Conservation (phyloP, 2,797 vertebrate species). For the Scyliorhinus canicula region DNA sequence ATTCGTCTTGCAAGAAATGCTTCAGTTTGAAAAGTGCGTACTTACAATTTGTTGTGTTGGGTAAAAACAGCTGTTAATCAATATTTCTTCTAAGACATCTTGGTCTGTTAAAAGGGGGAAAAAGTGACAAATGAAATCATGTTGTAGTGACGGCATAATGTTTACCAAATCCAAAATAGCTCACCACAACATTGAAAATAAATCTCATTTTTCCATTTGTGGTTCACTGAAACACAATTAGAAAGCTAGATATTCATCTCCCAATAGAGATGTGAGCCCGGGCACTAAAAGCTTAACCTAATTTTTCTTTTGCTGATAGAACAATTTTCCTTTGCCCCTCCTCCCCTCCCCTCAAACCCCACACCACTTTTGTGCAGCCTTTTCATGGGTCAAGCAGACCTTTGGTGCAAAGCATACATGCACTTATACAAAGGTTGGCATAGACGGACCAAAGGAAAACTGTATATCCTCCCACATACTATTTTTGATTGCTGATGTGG, state of each 20-base stretch:
- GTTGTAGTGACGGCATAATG: too few species aligned
- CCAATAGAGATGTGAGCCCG: not conserved
- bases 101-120: slow-evolving; percentile 63
- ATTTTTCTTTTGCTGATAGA: not conserved
- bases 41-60: slow-evolving; percentile 70
- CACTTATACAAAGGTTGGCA: not conserved
- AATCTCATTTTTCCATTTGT: not conserved
- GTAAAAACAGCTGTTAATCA: slow-evolving; percentile 72
- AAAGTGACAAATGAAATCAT: not conserved
- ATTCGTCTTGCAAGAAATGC: not conserved
- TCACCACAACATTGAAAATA: not conserved
- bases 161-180: not conserved
- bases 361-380: not conserved
- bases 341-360: too few species aligned
- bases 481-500: not conserved
- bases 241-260: not conserved
- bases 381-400: not conserved
- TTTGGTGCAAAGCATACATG: not conserved
- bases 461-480: not conserved
- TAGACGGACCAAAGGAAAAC: too few species aligned
- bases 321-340: not conserved
- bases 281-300: not conserved
- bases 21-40: slow-evolving; percentile 41
- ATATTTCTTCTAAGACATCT: slow-evolving; percentile 76
- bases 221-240: not conserved